phyloP scores from a whole-genome alignment of 2,888 invertebrate genomes.

The Nephrotoma appendiculata region DNA sequence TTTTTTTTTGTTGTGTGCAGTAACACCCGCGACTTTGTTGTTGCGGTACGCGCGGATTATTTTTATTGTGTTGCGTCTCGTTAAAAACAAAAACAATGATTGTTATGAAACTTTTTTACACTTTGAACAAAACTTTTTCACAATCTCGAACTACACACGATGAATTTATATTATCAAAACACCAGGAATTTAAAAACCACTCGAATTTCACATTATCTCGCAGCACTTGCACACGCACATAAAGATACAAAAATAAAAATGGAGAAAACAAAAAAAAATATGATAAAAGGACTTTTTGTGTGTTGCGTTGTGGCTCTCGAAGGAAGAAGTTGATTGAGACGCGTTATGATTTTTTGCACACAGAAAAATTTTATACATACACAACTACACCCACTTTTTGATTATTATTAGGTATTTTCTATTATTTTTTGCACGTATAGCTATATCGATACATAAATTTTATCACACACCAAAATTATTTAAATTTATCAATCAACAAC shows the following conservation, averaged over 20 bases:
- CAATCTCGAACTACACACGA: neutral
- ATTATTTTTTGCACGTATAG: neutral
- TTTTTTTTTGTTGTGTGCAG: neutral
- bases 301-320: neutral
- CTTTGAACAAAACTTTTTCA: too few species aligned
- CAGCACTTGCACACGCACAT: neutral
- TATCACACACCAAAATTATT: neutral
- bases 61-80: neutral
- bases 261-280: neutral
- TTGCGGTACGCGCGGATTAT: neutral
- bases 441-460: neutral
- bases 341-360: neutral
- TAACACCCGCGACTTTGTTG: neutral
- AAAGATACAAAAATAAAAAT: neutral
- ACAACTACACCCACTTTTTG: neutral
- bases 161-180: neutral
- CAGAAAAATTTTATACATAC: neutral
- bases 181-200: neutral
- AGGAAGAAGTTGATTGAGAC: neutral
- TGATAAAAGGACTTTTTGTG: neutral
- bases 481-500: neutral
- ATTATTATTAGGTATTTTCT: neutral
- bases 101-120: neutral
- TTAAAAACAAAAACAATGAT: neutral
- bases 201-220: neutral